These are phyloP conservation scores for Hystrix brachyura DNA, from an alignment of 2,113 vertebrate genomes.

Conservation along the genomic window DNA sequence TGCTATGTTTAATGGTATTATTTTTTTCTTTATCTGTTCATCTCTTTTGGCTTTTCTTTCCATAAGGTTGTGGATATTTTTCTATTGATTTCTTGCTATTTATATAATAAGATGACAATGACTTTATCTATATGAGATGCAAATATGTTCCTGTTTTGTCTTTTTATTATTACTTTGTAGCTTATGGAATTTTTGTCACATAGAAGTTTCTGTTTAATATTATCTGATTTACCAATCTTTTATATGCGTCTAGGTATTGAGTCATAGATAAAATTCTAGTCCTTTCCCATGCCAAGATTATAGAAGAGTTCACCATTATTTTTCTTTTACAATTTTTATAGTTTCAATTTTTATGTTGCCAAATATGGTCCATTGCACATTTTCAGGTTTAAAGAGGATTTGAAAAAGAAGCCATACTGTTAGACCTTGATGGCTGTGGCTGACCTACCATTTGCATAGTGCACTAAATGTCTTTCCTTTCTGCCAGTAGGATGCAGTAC, in stretches of 20 bases:
- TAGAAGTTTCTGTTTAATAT: background rate
- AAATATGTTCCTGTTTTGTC: slow-evolving; percentile 1
- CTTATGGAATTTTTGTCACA: slow-evolving; percentile 21
- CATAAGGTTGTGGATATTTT: background rate
- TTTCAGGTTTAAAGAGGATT: slow-evolving; percentile 29
- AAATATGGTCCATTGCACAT: slow-evolving; percentile 7
- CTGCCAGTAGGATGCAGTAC: background rate
- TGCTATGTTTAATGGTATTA: slow-evolving; percentile 22
- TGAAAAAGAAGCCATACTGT: background rate
- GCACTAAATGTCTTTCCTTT: background rate
- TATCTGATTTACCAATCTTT: background rate
- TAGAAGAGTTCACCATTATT: background rate
- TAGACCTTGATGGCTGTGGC: background rate
- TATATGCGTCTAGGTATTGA: slow-evolving; percentile 34
- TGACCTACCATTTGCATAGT: background rate
- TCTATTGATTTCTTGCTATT: slow-evolving; percentile 13
- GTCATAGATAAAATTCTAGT: background rate
- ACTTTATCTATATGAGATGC: background rate
- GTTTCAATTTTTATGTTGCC: slow-evolving; percentile 54
- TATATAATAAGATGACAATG: background rate
- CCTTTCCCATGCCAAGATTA: slow-evolving; percentile 41
- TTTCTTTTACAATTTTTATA: slow-evolving; percentile 62
- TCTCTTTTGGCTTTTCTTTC: slow-evolving; percentile 47
- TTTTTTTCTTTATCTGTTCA: slow-evolving; percentile 29
- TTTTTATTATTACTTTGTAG: slow-evolving; percentile 5